A percentile compares a stretch with the other conserved stretches of the same genome.
Evolutionary conservation across 2,888 invertebrate genomes (phyloP).

Genomic region (Agrilus mali): DNA sequence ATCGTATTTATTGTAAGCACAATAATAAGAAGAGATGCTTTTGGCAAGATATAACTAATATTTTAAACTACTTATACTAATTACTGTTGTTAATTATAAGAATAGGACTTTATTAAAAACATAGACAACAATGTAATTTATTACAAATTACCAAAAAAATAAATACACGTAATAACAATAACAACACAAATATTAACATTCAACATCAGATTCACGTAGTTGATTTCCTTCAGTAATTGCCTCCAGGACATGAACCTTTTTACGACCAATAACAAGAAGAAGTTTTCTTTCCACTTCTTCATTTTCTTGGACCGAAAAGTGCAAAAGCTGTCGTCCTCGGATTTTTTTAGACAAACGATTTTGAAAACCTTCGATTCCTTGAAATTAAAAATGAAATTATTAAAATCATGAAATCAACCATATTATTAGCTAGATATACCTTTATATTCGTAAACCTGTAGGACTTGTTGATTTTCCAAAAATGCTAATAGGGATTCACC

Average conservation of each 20-base stretch:
- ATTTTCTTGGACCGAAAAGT: too few relatives aligned
- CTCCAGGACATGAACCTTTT: conserved; percentile 30
- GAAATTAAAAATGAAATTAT: conserved; percentile 11
- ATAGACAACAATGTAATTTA: not conserved
- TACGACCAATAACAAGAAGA: conserved; percentile 28
- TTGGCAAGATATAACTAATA: too few relatives aligned
- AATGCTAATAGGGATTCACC: conserved; percentile 40
- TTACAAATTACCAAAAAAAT: not conserved
- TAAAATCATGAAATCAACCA: not conserved
- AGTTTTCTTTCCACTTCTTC: conserved; percentile 18
- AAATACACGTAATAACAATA: conserved; percentile 1
- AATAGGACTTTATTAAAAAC: not conserved
- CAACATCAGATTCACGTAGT: conserved; percentile 21
- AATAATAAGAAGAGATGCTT: too few relatives aligned
- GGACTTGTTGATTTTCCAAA: conserved; percentile 29
- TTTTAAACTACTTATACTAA: too few relatives aligned
- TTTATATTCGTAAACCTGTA: conserved; percentile 38
- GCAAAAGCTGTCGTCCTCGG: not conserved
- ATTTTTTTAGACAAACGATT: conserved; percentile 25
- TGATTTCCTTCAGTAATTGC: conserved; percentile 35
- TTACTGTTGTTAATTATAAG: too few relatives aligned
- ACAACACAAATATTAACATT: conserved; percentile 10
- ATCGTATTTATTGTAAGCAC: too few relatives aligned
- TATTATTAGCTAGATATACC: conserved; percentile 22
- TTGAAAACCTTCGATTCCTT: conserved; percentile 36